phyloP scores from a whole-genome alignment of 2,797 vertebrate species.

The Dicrostonyx torquatus region DNA sequence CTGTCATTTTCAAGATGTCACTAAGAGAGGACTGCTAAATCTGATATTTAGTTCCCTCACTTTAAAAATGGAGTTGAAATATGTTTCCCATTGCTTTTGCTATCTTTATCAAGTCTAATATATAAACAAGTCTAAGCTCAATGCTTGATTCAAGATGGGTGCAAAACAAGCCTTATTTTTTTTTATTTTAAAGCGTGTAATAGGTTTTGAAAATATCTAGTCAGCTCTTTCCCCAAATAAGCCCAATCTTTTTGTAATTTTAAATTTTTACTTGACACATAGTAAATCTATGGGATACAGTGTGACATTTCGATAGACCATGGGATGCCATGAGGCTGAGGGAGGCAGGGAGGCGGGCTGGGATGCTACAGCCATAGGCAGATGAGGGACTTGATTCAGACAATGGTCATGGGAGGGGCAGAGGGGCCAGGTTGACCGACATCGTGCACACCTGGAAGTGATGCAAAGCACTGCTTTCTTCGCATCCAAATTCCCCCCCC shows the following conservation, averaged over 20 bases:
- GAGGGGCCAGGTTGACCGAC: no score
- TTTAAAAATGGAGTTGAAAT: background rate
- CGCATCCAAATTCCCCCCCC: background rate
- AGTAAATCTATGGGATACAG: background rate
- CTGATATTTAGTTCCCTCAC: background rate
- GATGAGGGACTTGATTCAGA: background rate
- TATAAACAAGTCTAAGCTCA: background rate
- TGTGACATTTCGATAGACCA: background rate
- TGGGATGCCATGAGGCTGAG: background rate
- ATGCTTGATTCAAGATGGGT: background rate
- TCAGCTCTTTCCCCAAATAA: background rate
- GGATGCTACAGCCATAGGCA: background rate
- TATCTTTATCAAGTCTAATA: background rate
- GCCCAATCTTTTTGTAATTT: background rate
- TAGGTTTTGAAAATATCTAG: background rate
- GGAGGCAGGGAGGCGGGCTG: background rate
- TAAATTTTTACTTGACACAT: background rate
- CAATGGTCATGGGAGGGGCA: background rate
- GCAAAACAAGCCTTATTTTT: background rate
- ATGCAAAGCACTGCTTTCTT: background rate
- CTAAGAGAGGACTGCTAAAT: background rate
- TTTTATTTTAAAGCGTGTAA: background rate
- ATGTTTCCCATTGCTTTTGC: background rate
- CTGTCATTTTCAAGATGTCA: background rate
- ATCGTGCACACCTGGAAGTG: slow-evolving; percentile 4